These are phyloP conservation scores for Tetrapedia diversipes DNA, from an alignment of 2,888 invertebrate genomes.

Conservation along the genomic window DNA sequence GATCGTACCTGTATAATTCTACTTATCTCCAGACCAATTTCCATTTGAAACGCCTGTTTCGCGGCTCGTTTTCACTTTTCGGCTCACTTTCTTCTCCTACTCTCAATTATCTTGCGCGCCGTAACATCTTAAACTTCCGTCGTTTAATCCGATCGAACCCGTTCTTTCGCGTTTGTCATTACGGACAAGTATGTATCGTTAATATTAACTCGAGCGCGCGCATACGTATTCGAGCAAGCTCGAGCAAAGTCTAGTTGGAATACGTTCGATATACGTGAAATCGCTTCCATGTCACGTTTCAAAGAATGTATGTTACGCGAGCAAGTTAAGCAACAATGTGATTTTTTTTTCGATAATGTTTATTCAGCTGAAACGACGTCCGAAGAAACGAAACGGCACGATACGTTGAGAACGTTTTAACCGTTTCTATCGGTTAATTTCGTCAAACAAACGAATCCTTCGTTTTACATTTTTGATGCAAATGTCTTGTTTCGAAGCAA, in stretches of 20 bases:
- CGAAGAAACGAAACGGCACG: neutral
- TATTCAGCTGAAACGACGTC: no score
- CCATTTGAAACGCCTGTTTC: neutral
- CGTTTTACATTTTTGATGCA: no score
- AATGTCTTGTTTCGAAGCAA: no score
- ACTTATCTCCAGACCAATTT: neutral
- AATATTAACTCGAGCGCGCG: no score
- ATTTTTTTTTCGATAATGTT: neutral
- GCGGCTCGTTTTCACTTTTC: neutral
- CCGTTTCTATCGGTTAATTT: no score
- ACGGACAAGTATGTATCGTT: neutral
- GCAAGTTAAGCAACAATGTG: neutral
- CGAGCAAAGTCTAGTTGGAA: constrained; percentile 9
- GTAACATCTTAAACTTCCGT: no score
- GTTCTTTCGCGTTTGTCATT: neutral
- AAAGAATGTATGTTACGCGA: neutral
- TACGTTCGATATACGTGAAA: neutral
- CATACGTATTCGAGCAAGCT: neutral
- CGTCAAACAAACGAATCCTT: no score
- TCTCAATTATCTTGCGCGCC: no score
- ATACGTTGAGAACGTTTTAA: no score
- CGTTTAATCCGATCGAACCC: neutral
- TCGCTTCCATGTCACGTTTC: neutral
- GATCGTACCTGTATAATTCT: constrained; percentile 11
- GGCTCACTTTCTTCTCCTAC: neutral